A percentile compares a stretch with the other conserved stretches of the same genome.
These are phyloP conservation scores for Acanthiza pusilla DNA, from an alignment of 2,797 vertebrate genomes.

Conservation along the genomic window DNA sequence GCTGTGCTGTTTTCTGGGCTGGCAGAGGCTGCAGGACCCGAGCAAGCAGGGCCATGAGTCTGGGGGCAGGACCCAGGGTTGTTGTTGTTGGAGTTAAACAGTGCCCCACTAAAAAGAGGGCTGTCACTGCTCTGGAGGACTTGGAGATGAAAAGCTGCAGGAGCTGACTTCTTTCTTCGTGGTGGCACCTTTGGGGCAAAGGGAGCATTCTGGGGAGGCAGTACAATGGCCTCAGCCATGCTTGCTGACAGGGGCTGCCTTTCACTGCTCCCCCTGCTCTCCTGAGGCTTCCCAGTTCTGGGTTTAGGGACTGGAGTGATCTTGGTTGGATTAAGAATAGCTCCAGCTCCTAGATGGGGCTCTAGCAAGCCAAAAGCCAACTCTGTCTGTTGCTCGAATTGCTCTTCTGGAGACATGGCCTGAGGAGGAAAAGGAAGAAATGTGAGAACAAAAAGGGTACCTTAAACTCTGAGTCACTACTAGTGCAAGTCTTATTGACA, in stretches of 20 bases:
- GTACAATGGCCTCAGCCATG: neutral
- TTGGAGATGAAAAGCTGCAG: slow-evolving; percentile 75
- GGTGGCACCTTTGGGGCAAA: slow-evolving; percentile 73
- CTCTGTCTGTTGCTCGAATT: neutral
- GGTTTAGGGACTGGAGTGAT: slow-evolving; percentile 74
- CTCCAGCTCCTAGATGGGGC: neutral
- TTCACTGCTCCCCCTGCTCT: slow-evolving; percentile 10
- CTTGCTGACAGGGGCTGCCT: neutral
- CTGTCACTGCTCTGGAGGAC: slow-evolving; percentile 60
- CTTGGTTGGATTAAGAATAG: neutral
- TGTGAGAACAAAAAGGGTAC: neutral
- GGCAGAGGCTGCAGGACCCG: neutral
- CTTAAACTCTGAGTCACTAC: neutral
- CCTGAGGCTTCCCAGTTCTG: slow-evolving; percentile 64
- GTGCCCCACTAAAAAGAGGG: slow-evolving; percentile 16
- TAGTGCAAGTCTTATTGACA: neutral
- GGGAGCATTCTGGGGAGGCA: neutral
- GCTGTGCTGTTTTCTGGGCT: neutral
- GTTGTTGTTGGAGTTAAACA: slow-evolving; percentile 27
- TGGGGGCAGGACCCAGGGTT: neutral
- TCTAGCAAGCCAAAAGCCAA: slow-evolving; percentile 47
- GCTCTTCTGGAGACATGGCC: slow-evolving; percentile 49
- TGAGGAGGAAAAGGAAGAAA: neutral
- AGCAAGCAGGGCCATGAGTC: neutral
- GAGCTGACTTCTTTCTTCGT: slow-evolving; percentile 78